Conservation (phyloP, 2,888 invertebrate genomes). For the Phragmatobia fuliginosa region DNA sequence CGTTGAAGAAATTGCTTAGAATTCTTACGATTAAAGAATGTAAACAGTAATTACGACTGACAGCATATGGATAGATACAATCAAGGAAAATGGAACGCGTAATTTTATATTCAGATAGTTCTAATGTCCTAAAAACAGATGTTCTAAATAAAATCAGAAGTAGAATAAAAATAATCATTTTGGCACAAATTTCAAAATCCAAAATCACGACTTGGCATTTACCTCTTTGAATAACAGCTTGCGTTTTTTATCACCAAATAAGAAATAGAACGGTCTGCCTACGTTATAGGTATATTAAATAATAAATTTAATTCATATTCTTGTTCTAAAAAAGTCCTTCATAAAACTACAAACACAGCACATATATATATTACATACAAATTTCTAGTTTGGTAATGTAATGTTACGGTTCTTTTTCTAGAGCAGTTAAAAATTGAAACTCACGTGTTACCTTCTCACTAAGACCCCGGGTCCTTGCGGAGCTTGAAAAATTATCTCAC, state of each 20-base stretch:
- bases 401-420: too few relatives aligned
- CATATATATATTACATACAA: too few relatives aligned
- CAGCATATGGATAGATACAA: not conserved
- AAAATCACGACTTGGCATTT: not conserved
- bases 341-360: too few relatives aligned
- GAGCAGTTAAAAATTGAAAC: too few relatives aligned
- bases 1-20: slow-evolving; percentile 16
- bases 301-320: not conserved
- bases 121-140: not conserved
- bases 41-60: not conserved
- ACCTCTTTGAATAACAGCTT: not conserved
- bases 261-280: not conserved
- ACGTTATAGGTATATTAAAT: not conserved
- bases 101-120: not conserved
- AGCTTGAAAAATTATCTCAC: too few relatives aligned
- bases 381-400: too few relatives aligned
- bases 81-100: not conserved
- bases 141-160: too few relatives aligned
- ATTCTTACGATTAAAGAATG: slow-evolving; percentile 1
- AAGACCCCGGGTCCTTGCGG: too few relatives aligned
- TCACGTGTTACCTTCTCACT: too few relatives aligned
- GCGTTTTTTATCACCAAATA: not conserved
- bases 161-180: not conserved
- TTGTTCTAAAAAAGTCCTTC: too few relatives aligned
- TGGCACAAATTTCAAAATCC: not conserved